Evolutionary conservation across 2,888 invertebrate species (phyloP).

Genomic region (Diarsia dahlii): DNA sequence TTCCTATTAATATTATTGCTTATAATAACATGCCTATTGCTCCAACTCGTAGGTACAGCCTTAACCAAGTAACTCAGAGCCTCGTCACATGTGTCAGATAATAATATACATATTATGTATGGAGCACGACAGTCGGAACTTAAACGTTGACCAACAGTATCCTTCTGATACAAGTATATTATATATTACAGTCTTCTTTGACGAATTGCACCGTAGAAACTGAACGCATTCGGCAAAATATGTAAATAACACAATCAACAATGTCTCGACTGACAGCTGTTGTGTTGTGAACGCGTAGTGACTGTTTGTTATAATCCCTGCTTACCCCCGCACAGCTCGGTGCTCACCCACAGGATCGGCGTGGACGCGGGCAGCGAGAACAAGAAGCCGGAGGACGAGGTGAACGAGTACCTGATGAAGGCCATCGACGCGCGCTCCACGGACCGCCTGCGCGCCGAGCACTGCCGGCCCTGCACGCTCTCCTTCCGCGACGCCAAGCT

Average conservation of each 20-base stretch:
- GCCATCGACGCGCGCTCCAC: constrained; percentile 99
- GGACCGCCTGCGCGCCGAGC: constrained; percentile 96
- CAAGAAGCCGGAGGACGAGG: constrained; percentile 97
- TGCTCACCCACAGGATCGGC: constrained; percentile 91
- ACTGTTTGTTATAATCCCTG: constrained; percentile 1
- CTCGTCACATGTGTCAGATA: neutral
- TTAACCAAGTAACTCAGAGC: neutral
- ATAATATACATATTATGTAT: neutral
- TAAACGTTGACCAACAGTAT: no score
- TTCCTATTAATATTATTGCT: neutral
- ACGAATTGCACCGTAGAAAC: no score
- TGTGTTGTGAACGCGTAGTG: neutral
- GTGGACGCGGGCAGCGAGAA: constrained; percentile 93
- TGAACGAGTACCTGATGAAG: constrained; percentile 98
- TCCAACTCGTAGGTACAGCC: neutral
- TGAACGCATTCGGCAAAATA: neutral
- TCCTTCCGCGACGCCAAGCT: constrained; percentile 95
- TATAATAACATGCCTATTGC: neutral
- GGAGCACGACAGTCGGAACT: neutral
- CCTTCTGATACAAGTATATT: no score
- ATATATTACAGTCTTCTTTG: no score
- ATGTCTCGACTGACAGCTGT: neutral
- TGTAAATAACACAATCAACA: neutral
- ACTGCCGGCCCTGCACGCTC: constrained; percentile 96
- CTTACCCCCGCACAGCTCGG: constrained; percentile 20